Evolutionary conservation across 1,140 invertebrate genomes (phyloP).

Genomic region (Pogonus chalceus): DNA sequence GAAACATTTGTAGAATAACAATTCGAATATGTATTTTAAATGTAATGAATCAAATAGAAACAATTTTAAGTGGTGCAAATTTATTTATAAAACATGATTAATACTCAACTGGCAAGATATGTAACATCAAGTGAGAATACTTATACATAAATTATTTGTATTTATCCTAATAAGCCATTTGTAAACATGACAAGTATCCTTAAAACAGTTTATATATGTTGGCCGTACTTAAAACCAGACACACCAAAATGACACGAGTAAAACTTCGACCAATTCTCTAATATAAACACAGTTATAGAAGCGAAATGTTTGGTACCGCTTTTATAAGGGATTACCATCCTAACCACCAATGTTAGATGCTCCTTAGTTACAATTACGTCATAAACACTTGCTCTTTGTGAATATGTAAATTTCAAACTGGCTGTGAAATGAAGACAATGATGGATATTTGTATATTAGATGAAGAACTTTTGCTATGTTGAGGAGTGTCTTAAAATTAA

Average conservation of each 20-base stretch:
- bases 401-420: neutral
- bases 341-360: neutral
- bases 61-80: neutral
- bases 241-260: neutral
- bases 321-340: neutral
- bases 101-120: too few relatives aligned
- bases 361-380: neutral
- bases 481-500: neutral
- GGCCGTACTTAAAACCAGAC: neutral
- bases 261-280: neutral
- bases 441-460: neutral
- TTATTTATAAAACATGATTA: neutral
- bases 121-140: too few relatives aligned
- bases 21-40: neutral
- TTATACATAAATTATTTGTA: too few relatives aligned
- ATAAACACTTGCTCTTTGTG: neutral
- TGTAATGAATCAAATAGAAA: neutral
- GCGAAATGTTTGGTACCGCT: neutral
- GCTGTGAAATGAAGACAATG: too few relatives aligned
- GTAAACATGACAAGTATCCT: neutral
- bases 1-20: neutral
- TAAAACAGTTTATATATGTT: neutral
- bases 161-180: neutral
- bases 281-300: neutral
- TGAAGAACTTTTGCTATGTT: neutral